These are phyloP conservation scores for Bujurquina vittata DNA, from an alignment of 2,113 vertebrate genomes.

Conservation along the genomic window DNA sequence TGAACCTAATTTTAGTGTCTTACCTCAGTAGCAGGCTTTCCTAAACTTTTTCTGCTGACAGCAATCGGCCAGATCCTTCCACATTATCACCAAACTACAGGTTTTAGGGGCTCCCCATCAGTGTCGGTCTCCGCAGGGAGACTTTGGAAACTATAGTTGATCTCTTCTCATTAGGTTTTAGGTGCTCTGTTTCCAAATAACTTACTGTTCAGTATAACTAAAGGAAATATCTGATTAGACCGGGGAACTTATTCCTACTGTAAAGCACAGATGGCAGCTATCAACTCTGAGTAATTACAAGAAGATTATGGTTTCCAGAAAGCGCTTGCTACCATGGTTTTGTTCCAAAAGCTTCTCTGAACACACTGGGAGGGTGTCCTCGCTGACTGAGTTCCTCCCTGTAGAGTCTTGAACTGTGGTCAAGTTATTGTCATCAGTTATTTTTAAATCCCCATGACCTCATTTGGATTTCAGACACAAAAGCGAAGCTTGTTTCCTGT, in stretches of 20 bases:
- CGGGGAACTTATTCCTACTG: conserved; percentile 29
- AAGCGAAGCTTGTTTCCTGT: conserved; percentile 29
- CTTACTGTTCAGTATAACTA: not conserved
- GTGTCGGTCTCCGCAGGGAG: conserved; percentile 21
- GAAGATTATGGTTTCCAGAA: conserved; percentile 44
- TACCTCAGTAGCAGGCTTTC: conserved; percentile 41
- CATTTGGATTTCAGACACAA: conserved; percentile 52
- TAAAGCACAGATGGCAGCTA: conserved; percentile 42
- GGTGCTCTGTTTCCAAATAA: conserved; percentile 8
- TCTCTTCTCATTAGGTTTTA: conserved; percentile 18
- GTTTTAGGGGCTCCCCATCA: conserved; percentile 12
- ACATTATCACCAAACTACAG: not conserved
- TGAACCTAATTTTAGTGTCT: conserved; percentile 8
- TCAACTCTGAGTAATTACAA: conserved; percentile 39
- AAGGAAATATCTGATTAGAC: conserved; percentile 22
- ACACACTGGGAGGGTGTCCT: conserved; percentile 33
- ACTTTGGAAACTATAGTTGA: not conserved
- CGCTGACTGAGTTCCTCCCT: conserved; percentile 32
- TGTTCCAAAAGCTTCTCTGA: conserved; percentile 36
- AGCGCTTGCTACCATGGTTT: conserved; percentile 46
- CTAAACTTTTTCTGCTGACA: conserved; percentile 62
- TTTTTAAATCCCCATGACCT: conserved; percentile 62
- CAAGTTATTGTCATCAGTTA: conserved; percentile 64
- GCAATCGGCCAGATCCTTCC: conserved; percentile 37
- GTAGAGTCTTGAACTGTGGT: conserved; percentile 47